Evolutionary conservation across 2,888 invertebrate species (phyloP).

Genomic region (Tachina fera): DNA sequence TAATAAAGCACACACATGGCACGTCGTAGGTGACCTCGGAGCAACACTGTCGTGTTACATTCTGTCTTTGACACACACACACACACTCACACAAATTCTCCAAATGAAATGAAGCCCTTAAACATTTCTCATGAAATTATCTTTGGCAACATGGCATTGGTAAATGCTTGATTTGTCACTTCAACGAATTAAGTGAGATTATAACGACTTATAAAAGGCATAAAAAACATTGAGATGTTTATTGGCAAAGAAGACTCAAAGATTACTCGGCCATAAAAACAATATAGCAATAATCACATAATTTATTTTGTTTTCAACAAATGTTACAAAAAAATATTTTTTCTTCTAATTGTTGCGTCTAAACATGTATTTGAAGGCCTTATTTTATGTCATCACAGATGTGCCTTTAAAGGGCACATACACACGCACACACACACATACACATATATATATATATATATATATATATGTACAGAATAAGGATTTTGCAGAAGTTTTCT

Average conservation of each 20-base stretch:
- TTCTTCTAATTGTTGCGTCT: constrained; percentile 17
- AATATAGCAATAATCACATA: constrained; percentile 23
- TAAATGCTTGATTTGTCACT: constrained; percentile 47
- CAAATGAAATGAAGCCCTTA: constrained; percentile 14
- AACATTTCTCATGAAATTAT: constrained; percentile 22
- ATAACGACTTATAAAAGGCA: constrained; percentile 13
- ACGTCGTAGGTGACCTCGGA: constrained; percentile 53
- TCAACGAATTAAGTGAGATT: constrained; percentile 35
- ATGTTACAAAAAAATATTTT: constrained; percentile 32
- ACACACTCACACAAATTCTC: background rate
- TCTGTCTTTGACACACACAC: background rate
- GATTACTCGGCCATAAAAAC: constrained; percentile 9
- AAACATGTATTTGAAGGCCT: background rate
- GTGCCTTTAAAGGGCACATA: background rate
- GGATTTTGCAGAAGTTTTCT: background rate
- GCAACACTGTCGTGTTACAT: background rate
- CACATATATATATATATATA: background rate
- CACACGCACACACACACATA: background rate
- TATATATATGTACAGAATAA: background rate
- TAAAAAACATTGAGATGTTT: constrained; percentile 13
- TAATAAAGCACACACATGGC: constrained; percentile 25
- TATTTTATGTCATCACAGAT: background rate
- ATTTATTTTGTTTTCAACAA: constrained; percentile 36
- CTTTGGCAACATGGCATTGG: constrained; percentile 14
- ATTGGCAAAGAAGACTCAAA: background rate